phyloP scores from a whole-genome alignment of 2,113 vertebrate species.

The Myodes glareolus region DNA sequence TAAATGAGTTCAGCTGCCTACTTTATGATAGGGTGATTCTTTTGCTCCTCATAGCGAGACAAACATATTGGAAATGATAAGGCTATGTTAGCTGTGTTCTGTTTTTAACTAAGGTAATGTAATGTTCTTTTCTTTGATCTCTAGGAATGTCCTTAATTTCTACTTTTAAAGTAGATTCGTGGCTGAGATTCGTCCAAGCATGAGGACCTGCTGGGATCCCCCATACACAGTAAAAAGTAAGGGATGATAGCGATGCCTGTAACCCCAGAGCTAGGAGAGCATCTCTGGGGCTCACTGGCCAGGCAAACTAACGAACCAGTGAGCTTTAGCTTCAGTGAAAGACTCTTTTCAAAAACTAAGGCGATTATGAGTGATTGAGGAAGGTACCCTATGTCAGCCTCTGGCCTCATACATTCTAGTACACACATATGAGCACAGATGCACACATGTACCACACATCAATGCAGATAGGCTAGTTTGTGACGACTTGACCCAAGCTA shows the following conservation, averaged over 20 bases:
- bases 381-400: neutral
- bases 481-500: too few relatives aligned
- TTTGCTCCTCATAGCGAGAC: neutral
- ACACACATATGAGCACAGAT: neutral
- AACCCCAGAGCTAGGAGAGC: neutral
- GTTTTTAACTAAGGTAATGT: conserved; percentile 9
- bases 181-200: neutral
- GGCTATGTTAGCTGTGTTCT: neutral
- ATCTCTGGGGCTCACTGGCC: too few relatives aligned
- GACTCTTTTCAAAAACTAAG: neutral
- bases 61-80: neutral
- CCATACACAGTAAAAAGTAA: neutral
- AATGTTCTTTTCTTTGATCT: neutral
- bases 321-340: neutral
- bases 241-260: neutral
- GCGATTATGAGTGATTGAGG: neutral
- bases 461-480: neutral
- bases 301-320: neutral
- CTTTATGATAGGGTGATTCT: neutral
- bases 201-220: neutral
- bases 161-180: neutral
- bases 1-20: neutral
- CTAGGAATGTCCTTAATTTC: neutral
- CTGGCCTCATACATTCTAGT: neutral
- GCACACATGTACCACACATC: too few relatives aligned